These are phyloP conservation scores for Bos taurus DNA, from an alignment of 2,113 vertebrate species.

Conservation along the genomic window DNA sequence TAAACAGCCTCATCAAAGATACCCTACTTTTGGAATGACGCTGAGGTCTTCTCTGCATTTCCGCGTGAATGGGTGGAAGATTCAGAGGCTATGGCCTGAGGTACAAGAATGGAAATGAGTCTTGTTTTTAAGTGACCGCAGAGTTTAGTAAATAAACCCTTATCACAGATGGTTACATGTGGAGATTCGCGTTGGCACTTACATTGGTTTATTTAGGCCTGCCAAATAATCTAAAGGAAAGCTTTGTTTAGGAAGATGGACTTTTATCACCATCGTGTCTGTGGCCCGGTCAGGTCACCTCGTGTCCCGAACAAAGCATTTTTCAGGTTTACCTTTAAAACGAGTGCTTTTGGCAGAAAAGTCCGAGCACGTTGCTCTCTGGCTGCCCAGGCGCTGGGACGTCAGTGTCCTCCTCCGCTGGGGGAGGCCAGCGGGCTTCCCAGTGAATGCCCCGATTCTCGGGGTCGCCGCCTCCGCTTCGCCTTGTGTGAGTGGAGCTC, in stretches of 20 bases:
- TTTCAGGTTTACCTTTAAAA: not conserved
- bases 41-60: not conserved
- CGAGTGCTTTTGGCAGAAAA: not conserved
- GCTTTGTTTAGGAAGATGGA: not conserved
- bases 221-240: conserved; percentile 33
- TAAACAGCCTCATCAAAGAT: not conserved
- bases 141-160: conserved; percentile 48
- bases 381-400: conserved; percentile 16
- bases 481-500: conserved; percentile 84
- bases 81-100: not conserved
- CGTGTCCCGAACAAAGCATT: not conserved
- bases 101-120: conserved; percentile 12
- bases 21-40: not conserved
- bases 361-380: rapidly evolving
- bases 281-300: not conserved
- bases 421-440: not conserved
- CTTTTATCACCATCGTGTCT: conserved; percentile 14
- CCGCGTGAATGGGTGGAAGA: not conserved
- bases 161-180: conserved; percentile 16
- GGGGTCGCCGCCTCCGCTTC: conserved; percentile 79
- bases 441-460: conserved; percentile 77
- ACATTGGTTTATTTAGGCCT: not conserved
- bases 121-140: not conserved
- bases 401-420: conserved; percentile 55
- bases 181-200: conserved; percentile 18